Evolutionary conservation across 2,888 invertebrate species (phyloP).

Genomic region (Troides helena): DNA sequence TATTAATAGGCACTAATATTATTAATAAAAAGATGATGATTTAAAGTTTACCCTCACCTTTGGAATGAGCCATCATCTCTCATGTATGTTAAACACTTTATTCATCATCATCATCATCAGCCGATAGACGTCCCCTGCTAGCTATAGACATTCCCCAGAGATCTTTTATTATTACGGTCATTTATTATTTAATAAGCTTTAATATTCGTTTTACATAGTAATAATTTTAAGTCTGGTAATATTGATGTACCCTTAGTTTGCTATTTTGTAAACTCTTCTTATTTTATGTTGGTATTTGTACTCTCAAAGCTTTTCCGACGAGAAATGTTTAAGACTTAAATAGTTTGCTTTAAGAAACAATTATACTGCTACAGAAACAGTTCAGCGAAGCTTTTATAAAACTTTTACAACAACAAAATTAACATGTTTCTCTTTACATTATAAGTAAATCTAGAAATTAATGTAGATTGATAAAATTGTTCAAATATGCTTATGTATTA

Average conservation of each 20-base stretch:
- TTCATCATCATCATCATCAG: no score
- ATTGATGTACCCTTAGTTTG: background rate
- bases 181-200: background rate
- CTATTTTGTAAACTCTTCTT: background rate
- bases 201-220: background rate
- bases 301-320: background rate
- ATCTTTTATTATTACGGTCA: no score
- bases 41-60: no score
- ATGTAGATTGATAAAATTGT: no score
- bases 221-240: background rate
- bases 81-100: no score
- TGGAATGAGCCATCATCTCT: no score
- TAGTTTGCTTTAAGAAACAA: conserved; percentile 18
- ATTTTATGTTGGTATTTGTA: conserved; percentile 2
- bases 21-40: no score
- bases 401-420: conserved; percentile 1
- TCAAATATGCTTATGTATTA: no score
- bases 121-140: no score
- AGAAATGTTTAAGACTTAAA: conserved; percentile 7
- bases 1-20: no score
- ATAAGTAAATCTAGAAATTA: no score
- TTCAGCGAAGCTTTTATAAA: conserved; percentile 6
- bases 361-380: conserved; percentile 14
- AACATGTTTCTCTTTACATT: background rate
- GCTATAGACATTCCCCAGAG: no score